Evolutionary conservation across 2,113 vertebrate genomes (phyloP).

Genomic region (Scomber colias): DNA sequence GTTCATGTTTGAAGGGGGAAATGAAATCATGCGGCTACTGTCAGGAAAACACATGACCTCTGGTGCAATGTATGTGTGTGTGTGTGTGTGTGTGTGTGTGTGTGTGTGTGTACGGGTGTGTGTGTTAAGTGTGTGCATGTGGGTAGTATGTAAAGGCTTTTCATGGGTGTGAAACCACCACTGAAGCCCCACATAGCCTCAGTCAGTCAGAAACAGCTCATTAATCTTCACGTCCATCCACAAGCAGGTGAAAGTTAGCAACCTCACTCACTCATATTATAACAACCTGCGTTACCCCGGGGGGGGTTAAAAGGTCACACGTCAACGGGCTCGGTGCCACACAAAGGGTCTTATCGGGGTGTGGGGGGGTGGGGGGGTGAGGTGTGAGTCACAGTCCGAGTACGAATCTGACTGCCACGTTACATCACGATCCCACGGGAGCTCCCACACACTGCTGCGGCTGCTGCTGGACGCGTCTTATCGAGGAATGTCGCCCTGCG

Average conservation of each 20-base stretch:
- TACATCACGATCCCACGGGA: slow-evolving; percentile 34
- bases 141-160: not conserved
- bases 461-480: slow-evolving; percentile 80
- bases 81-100: too few species aligned
- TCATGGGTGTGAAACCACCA: slow-evolving; percentile 4
- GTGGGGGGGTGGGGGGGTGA: not conserved
- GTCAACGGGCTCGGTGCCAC: slow-evolving; percentile 52
- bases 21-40: slow-evolving; percentile 53
- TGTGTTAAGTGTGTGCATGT: not conserved
- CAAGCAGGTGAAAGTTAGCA: slow-evolving; percentile 54
- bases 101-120: too few species aligned
- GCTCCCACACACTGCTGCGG: slow-evolving; percentile 43
- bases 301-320: slow-evolving; percentile 55
- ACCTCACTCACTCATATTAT: slow-evolving; percentile 41
- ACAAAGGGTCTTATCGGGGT: slow-evolving; percentile 52
- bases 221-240: slow-evolving; percentile 26
- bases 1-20: slow-evolving; percentile 15
- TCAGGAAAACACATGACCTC: slow-evolving; percentile 42
- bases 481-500: slow-evolving; percentile 69
- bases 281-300: slow-evolving; percentile 65
- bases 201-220: slow-evolving; percentile 30
- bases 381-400: slow-evolving; percentile 34
- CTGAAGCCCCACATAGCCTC: not conserved
- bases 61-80: not conserved
- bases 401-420: slow-evolving; percentile 4